Evolutionary conservation across 2,888 invertebrate species (phyloP).

Genomic region (Hypselothyrea guttata): DNA sequence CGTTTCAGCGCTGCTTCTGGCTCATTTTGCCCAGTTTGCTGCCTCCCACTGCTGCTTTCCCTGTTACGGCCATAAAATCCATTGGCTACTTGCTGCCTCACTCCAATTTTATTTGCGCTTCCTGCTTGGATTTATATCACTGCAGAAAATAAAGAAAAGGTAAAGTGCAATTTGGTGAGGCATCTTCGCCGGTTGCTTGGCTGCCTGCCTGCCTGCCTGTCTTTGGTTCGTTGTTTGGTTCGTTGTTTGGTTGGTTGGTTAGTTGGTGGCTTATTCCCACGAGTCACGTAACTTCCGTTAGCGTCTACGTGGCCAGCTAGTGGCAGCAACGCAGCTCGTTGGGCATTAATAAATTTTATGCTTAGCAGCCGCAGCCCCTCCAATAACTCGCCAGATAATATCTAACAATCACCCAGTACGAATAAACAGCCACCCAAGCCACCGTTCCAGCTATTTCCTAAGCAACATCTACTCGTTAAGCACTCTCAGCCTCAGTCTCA

Average conservation of each 20-base stretch:
- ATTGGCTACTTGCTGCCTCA: constrained; percentile 36
- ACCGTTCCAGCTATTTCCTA: constrained; percentile 1
- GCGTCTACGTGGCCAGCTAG: constrained; percentile 50
- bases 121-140: constrained; percentile 57
- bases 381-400: constrained; percentile 74
- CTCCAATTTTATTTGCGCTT: constrained; percentile 58
- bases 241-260: constrained; percentile 2
- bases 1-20: not conserved
- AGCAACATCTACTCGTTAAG: constrained; percentile 37
- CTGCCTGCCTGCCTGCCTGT: too few relatives aligned
- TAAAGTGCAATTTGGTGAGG: constrained; percentile 55
- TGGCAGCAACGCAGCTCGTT: constrained; percentile 34
- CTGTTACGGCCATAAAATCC: constrained; percentile 39
- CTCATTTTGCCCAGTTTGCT: too few relatives aligned
- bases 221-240: too few relatives aligned
- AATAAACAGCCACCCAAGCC: not conserved
- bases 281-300: constrained; percentile 75
- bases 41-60: not conserved
- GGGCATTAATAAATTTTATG: constrained; percentile 74
- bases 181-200: constrained; percentile 7
- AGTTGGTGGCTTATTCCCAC: constrained; percentile 60
- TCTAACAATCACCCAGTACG: constrained; percentile 64
- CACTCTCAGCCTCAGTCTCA: constrained; percentile 14
- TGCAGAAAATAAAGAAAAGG: constrained; percentile 37
- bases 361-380: constrained; percentile 54